Base-by-base conservation (phyloP, 2,797 vertebrate species). In the Protosalanx chinensis region DNA sequence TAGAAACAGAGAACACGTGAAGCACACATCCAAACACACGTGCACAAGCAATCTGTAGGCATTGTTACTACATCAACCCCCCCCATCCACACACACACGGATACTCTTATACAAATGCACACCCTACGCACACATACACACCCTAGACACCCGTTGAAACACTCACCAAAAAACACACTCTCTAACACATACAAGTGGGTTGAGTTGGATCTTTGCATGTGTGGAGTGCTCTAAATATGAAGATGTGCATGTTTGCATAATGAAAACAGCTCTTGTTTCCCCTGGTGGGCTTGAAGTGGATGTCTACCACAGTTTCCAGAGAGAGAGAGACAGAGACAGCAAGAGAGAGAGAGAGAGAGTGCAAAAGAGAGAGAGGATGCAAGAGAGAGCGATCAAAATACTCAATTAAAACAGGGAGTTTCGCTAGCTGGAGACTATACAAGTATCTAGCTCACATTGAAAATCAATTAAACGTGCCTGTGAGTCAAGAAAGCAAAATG, bases 231-330 rank as follows among this genome's bases (percentile, higher is more conserved):
- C 85, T 80, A 77, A 78, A 84, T 85, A 79, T 80, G 74, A 81
- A 87, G 67, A 81, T 76, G 74, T 75, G 69, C 70, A 67, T 74
- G 67, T 76, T 80, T 87, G 65, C 81, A 86, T 88, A 75, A 89
- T 84, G 78, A 49, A 87, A 82, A 72, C 59, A 67, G 33, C 77
- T 70, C 75, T 68, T 13, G n/a, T 37, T 30, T 30, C 6, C 27
- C 46, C 33, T 20, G n/a, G 32, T 32, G 63, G 6, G 5, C 35
- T 12, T 76, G 37, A 68, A 65, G 71, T 78, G 66, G 53, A 32
- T 72, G 61, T 82, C 82, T 80, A 77, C 82, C 80, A 79, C 60
- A 79, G 78, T 49, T 20, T 6, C 56, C 71, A 10, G 12, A 6
- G 6, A 37, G 35, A 37, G 35, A 6, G 6, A 37, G 35, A 41